Base-by-base conservation (phyloP, 2,888 invertebrate species). In the Diarsia mendica region DNA sequence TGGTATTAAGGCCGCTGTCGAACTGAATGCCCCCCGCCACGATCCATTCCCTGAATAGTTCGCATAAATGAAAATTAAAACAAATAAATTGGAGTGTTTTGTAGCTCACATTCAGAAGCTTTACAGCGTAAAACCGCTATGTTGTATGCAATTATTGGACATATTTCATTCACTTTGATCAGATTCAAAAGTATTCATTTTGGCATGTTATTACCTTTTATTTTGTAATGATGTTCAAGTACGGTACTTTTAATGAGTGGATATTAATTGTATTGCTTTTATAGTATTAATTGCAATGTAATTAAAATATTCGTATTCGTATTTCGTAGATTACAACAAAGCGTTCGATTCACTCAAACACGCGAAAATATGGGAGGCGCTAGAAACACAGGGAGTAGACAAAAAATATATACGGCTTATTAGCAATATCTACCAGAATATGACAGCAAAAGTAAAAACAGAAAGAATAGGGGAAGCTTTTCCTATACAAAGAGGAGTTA, bases 141-240 rank as follows among this genome's bases (percentile, higher is more conserved):
- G 67, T 51, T 60, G 53, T 77, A 66, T 58, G 72, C 71, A 70
- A 60, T 67, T 46, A 83, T 71, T 55, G 67, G 55, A 68, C 83
- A 78, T 82, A 74, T 78, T 83, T 66, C 46, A 73, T 78, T 82
- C 60, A n/a, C 51, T 70, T 77, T 82, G 70, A 68, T 51, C 55
- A 53, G 55, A 82, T 77, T 73, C 39, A 67, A 67, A 71, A 11
- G 28, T 61, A 60, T 60, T 67, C 2, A 46, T 61, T 81, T 55
- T 48, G 67, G 51, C 8, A 13, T 82, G 51, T 67, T 55, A 28
- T 51, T 51, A 63, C 39, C 8, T 67, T 63, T 64, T 58, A 64
- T 39, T 51, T 46, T 15, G 20, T 44, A 6, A 72, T 79, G 1
- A 44, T 33, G 33, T 55, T 49, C 66, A 13, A 15, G 55, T 55